Evolutionary conservation across 1,140 invertebrate genomes (phyloP).

Genomic region (Zaprionus ghesquierei): DNA sequence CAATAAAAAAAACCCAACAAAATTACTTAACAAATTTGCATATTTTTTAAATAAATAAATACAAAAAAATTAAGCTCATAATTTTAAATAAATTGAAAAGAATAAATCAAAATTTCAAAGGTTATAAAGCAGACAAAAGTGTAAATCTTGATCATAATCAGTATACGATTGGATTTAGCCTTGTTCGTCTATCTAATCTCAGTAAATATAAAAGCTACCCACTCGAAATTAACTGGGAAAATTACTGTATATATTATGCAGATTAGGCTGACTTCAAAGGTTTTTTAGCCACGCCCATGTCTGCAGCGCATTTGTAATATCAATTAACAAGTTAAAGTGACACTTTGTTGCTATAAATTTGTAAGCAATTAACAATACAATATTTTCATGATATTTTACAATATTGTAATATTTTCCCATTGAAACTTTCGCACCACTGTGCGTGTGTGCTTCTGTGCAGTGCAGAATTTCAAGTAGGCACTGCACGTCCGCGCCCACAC

Average conservation of each 20-base stretch:
- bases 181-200: not conserved
- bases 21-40: no score
- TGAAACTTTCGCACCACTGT: slow-evolving; percentile 4
- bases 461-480: slow-evolving; percentile 28
- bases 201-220: not conserved
- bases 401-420: not conserved
- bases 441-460: not conserved
- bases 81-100: no score
- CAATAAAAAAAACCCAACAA: no score
- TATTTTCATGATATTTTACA: not conserved
- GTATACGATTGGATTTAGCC: no score
- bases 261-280: not conserved
- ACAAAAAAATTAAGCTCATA: no score
- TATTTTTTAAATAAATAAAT: no score
- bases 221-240: not conserved
- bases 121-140: no score
- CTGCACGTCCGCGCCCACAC: slow-evolving; percentile 48
- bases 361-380: not conserved
- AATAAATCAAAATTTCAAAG: no score
- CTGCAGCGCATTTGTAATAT: not conserved
- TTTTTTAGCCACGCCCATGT: not conserved
- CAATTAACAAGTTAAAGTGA: not conserved
- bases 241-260: not conserved
- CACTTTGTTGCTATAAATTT: not conserved
- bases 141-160: no score